Evolutionary conservation across 2,797 vertebrate genomes (phyloP), one percentile per base, ranked within the genome.

Genomic region (Lagodon rhomboides): DNA sequence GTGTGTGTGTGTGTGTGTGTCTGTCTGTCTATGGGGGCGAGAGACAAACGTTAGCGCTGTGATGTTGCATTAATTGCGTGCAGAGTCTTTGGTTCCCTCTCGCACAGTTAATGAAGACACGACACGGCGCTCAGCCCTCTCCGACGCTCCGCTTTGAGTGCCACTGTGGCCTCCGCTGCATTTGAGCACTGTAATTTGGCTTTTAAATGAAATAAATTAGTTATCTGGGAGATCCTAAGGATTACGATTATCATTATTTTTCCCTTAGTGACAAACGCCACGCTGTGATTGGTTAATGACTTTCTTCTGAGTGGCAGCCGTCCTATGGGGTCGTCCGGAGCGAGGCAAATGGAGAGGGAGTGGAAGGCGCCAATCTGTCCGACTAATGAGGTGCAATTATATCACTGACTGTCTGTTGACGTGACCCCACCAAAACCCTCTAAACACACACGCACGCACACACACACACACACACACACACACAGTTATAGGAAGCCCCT

Each of bases 31-130:
- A 64, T 70, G 84, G 70, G 87, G 90, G 89, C 73, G 79, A 83
- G 82, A 91, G 92, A 93, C 93, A 93, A 94, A 92, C 86, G 79
- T 85, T 81, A 83, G 91, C 38, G 51, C 94, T 93, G 91, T 94
- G 92, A 94, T 91, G 90, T 91, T 89, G 93, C 93, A 94, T 94
- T 95, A 94, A 95, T 95, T 94, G 93, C 85, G 60, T 89, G 92
- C 89, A 68, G 92, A 86, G 92, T 91, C 93, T 93, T 93, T 90
- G 88, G 86, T 92, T 92, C 82, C 83, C 89, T 72, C 83, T 87
- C 61, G 82, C 86, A 77, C 83, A 46, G 87, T 90, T 93, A 93
- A 94, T 94, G 90, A 93, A 92, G 91, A 92, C 85, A 50, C 88
- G 73, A 88, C 89, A 80, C 68, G 85, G 59, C 84, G 87, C 87